Conservation (phyloP, 2,888 invertebrate species). For the Pseudococcus viburni region DNA sequence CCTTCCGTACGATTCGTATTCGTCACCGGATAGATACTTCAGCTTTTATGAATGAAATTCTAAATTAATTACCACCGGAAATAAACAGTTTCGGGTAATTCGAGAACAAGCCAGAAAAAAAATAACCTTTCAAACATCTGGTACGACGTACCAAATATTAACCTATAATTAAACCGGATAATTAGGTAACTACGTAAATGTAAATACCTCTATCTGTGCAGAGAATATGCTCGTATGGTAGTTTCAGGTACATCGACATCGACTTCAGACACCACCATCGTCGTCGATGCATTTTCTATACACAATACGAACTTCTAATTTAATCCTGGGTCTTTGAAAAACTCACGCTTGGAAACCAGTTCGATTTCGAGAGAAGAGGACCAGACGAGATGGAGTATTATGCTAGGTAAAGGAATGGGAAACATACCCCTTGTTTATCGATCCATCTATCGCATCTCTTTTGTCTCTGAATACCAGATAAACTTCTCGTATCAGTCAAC, state of each 20-base stretch:
- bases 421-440: conserved; percentile 11
- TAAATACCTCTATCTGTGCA: too few species aligned
- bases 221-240: not conserved
- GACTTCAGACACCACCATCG: not conserved
- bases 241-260: not conserved
- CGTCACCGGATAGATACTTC: conserved; percentile 42
- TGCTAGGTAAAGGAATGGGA: not conserved
- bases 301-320: not conserved
- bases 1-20: not conserved
- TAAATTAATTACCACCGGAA: conserved; percentile 45
- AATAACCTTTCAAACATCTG: conserved; percentile 28
- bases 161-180: conserved; percentile 57
- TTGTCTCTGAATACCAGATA: not conserved
- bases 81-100: conserved; percentile 38
- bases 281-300: not conserved
- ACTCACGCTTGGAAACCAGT: not conserved
- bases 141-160: conserved; percentile 31
- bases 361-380: not conserved
- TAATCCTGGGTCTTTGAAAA: not conserved
- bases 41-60: conserved; percentile 30
- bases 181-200: conserved; percentile 42
- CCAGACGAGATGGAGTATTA: not conserved
- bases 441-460: not conserved
- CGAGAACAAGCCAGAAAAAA: not conserved
- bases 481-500: conserved; percentile 6